A percentile compares a stretch with the other conserved stretches of the same genome.
Conservation (phyloP, 2,888 invertebrate genomes). For the Mimachlamys varia region DNA sequence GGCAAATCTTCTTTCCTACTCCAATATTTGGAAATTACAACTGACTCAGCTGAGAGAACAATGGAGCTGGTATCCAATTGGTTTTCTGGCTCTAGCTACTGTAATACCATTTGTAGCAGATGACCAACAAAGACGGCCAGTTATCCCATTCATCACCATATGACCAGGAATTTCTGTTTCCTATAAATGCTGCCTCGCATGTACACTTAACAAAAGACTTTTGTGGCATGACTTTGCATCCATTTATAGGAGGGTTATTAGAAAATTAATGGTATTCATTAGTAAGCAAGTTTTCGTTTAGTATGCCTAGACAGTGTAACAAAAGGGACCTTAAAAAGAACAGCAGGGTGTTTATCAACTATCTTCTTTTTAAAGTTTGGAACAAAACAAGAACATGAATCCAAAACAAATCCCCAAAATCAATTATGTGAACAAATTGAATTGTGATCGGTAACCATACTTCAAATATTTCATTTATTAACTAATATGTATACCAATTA, state of each 20-base stretch:
- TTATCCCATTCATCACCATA: not conserved
- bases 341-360: too few relatives aligned
- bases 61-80: slow-evolving; percentile 31
- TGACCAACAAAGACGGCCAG: slow-evolving; percentile 34
- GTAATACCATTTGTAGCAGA: slow-evolving; percentile 33
- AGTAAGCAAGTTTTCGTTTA: too few relatives aligned
- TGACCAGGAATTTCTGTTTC: slow-evolving; percentile 9
- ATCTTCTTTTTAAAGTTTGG: too few relatives aligned
- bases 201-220: not conserved
- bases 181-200: not conserved
- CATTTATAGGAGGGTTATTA: not conserved
- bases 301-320: too few relatives aligned
- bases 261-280: not conserved
- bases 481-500: too few relatives aligned
- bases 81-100: not conserved
- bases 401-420: too few relatives aligned
- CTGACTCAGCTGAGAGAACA: slow-evolving; percentile 12
- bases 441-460: too few relatives aligned
- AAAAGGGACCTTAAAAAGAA: too few relatives aligned
- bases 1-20: slow-evolving; percentile 12
- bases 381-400: too few relatives aligned
- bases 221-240: not conserved
- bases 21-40: slow-evolving; percentile 34
- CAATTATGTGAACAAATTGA: too few relatives aligned
- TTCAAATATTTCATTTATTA: too few relatives aligned